These are phyloP conservation scores for Drosophila nannoptera DNA, from an alignment of 1,140 invertebrate species.

Conservation along the genomic window DNA sequence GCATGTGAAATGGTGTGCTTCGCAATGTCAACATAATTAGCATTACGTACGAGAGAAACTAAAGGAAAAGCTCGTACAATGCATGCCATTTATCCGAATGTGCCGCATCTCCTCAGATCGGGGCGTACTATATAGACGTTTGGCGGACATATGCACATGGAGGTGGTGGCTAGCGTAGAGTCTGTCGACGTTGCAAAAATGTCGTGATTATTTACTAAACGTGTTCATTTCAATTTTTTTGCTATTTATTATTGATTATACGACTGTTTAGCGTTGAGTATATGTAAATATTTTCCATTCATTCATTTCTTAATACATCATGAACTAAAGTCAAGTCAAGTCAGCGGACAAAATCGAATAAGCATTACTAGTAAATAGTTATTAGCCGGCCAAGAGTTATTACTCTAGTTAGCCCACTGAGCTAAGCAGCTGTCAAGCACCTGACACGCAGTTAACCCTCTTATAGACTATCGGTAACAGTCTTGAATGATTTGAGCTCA, in stretches of 20 bases:
- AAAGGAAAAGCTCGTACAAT: slow-evolving; percentile 7
- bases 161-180: slow-evolving; percentile 1
- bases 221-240: slow-evolving; percentile 72
- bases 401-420: neutral
- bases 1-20: slow-evolving; percentile 36
- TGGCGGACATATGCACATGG: neutral
- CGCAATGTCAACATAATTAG: slow-evolving; percentile 62
- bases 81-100: slow-evolving; percentile 2
- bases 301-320: slow-evolving; percentile 58
- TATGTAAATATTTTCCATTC: slow-evolving; percentile 76
- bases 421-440: too few species aligned
- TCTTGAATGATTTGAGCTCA: too few species aligned
- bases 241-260: slow-evolving; percentile 77
- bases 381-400: neutral
- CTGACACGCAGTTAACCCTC: too few species aligned
- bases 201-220: slow-evolving; percentile 73
- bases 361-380: neutral
- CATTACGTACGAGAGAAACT: slow-evolving; percentile 38
- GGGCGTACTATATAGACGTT: too few species aligned
- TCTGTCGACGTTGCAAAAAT: slow-evolving; percentile 8
- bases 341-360: neutral
- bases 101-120: too few species aligned
- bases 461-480: too few species aligned
- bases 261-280: slow-evolving; percentile 67
- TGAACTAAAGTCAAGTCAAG: slow-evolving; percentile 9